Evolutionary conservation across 2,888 invertebrate species (phyloP).

Genomic region (Callimorpha dominula): DNA sequence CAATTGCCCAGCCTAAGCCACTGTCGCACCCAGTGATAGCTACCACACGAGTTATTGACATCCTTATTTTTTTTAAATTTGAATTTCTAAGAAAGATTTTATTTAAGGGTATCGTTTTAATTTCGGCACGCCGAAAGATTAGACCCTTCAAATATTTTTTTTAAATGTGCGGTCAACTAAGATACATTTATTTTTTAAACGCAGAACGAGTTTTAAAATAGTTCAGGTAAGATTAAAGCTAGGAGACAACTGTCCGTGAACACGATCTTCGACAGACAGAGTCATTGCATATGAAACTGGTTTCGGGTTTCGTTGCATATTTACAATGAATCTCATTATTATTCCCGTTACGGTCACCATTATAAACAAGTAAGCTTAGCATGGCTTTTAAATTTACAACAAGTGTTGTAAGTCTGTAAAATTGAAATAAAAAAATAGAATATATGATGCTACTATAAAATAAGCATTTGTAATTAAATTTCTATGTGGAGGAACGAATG

Average conservation of each 20-base stretch:
- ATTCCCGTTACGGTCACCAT: slow-evolving; percentile 41
- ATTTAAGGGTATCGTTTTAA: no score
- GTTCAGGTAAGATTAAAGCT: slow-evolving; percentile 55
- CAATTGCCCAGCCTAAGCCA: slow-evolving; percentile 92
- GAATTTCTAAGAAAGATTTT: no score
- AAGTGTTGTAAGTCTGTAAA: no score
- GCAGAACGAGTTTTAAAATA: slow-evolving; percentile 17
- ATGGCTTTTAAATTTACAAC: slow-evolving; percentile 8
- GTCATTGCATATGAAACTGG: slow-evolving; percentile 77
- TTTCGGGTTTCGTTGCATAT: slow-evolving; percentile 82
- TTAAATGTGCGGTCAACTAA: background rate
- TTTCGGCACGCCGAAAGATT: background rate
- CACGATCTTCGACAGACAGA: slow-evolving; percentile 53
- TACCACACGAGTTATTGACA: slow-evolving; percentile 80
- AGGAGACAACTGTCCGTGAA: slow-evolving; percentile 58
- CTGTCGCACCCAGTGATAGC: slow-evolving; percentile 95
- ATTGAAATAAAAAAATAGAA: no score
- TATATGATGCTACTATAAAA: no score
- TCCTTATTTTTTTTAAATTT: slow-evolving; percentile 22
- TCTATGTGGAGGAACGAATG: no score
- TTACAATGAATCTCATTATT: slow-evolving; percentile 78
- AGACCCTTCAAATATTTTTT: background rate
- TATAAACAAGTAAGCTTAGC: slow-evolving; percentile 22
- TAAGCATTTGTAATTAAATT: no score
- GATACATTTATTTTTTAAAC: background rate